Evolutionary conservation across 2,113 vertebrate genomes (phyloP).

Genomic region (Noturus placidus): DNA sequence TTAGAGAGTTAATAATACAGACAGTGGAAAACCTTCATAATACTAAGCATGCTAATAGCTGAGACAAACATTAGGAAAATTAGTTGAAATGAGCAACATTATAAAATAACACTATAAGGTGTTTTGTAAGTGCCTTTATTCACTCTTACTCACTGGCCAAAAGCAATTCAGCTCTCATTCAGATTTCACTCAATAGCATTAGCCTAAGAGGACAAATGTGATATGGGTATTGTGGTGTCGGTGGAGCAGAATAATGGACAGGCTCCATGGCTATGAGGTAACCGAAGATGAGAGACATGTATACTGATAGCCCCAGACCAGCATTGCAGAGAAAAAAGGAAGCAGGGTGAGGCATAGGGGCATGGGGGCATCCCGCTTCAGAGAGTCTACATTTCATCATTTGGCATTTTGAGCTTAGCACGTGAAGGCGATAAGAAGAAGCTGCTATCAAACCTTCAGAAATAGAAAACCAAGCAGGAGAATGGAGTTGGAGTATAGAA

Average conservation of each 20-base stretch:
- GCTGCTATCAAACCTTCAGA: not conserved
- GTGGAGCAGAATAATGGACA: slow-evolving; percentile 32
- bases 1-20: not conserved
- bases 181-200: slow-evolving; percentile 45
- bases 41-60: not conserved
- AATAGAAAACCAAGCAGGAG: not conserved
- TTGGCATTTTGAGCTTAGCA: not conserved
- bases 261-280: slow-evolving; percentile 41
- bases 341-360: not conserved
- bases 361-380: not conserved
- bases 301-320: slow-evolving; percentile 30
- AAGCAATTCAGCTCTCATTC: slow-evolving; percentile 30
- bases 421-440: not conserved
- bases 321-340: not conserved
- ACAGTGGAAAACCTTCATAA: not conserved
- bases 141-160: not conserved
- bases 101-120: slow-evolving; percentile 5
- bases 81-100: not conserved
- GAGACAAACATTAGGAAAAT: not conserved
- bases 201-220: slow-evolving; percentile 44
- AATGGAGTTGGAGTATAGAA: not conserved
- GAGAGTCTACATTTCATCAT: slow-evolving; percentile 25
- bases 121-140: slow-evolving; percentile 13
- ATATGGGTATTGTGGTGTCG: slow-evolving; percentile 47
- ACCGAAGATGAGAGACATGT: slow-evolving; percentile 38